Evolutionary conservation across 2,888 invertebrate genomes (phyloP).

Genomic region (Catocala nupta): DNA sequence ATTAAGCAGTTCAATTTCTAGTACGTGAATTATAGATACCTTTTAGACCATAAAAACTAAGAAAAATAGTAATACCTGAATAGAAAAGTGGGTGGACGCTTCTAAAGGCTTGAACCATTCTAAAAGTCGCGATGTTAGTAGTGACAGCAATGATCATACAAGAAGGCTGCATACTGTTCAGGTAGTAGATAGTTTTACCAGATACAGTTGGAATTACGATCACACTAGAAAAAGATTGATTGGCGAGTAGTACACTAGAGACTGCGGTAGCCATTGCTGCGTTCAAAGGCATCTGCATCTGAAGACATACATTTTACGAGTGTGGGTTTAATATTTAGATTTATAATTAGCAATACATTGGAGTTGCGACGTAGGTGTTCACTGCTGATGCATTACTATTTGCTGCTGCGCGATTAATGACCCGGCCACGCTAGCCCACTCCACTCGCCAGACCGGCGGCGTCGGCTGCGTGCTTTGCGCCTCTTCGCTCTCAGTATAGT

Average conservation of each 20-base stretch:
- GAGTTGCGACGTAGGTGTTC: too few relatives aligned
- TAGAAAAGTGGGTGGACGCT: slow-evolving; percentile 89
- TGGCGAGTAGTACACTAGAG: slow-evolving; percentile 63
- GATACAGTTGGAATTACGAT: slow-evolving; percentile 89
- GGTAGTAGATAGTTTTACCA: slow-evolving; percentile 86
- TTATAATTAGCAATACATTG: too few relatives aligned
- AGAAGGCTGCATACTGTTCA: slow-evolving; percentile 88
- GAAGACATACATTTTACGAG: slow-evolving; percentile 12
- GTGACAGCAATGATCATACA: slow-evolving; percentile 90
- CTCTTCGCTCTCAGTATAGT: too few relatives aligned
- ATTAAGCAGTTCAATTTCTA: too few relatives aligned
- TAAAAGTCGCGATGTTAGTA: slow-evolving; percentile 82
- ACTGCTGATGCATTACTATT: too few relatives aligned
- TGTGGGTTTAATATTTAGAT: too few relatives aligned
- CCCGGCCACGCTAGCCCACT: too few relatives aligned
- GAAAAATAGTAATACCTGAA: slow-evolving; percentile 55
- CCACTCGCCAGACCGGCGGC: too few relatives aligned
- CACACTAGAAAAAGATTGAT: slow-evolving; percentile 70
- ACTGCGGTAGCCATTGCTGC: slow-evolving; percentile 72
- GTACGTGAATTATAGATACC: too few relatives aligned
- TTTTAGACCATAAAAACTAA: too few relatives aligned
- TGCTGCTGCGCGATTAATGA: too few relatives aligned
- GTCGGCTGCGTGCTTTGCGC: too few relatives aligned
- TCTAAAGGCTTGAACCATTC: slow-evolving; percentile 88
- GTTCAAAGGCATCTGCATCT: slow-evolving; percentile 70